Base-by-base conservation (phyloP, 2,797 vertebrate genomes). In the Erethizon dorsatum region DNA sequence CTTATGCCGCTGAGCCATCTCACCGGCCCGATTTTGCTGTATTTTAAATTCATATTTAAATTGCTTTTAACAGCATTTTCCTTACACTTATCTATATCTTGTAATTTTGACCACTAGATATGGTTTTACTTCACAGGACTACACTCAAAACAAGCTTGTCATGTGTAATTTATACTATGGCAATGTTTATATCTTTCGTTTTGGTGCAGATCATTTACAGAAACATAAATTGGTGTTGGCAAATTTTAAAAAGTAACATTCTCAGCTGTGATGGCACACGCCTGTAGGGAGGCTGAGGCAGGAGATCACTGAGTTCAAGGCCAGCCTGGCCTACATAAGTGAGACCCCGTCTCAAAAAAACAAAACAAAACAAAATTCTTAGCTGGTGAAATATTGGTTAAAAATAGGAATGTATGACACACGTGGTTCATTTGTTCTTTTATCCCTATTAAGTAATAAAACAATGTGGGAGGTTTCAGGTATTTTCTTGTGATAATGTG, bases 191-290 rank as follows among this genome's bases (percentile, higher is more conserved):
- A 8, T 83, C 26, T 85, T 91, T 95, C 71, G 87, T 90, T 89
- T 26, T 59, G 33, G 6, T 87, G 52, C 47, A 86, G 57, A 63
- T 94, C 54, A 57, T 75, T 93, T 93, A 87, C 67, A 92, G 61
- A 87, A 94, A 75, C 83, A 22, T 28, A 37, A 92, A 82, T 31
- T 57, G 82, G 8, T 80, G 52, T 92, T 61, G 52, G 33, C 65
- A 95, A 22, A 15, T 91, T 97, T 82, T 61, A 56, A 95, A 93
- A 96, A 88, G 45, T 84, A 83, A 17, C 37, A 8, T 69, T 86
- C 20, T 78, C 56, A 90, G 13, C 52, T 77, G n/a, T 67, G 17
- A 69, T 37, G 18, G 65, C 33, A 69, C 33, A 69, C 6, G 2
- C 65, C 65, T 18, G 33, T 69, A 69, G 37, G 65, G 17, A 69